A percentile compares a stretch with the other conserved stretches of the same genome.
Evolutionary conservation across 2,113 vertebrate genomes (phyloP).

Genomic region (Xiphophorus couchianus): DNA sequence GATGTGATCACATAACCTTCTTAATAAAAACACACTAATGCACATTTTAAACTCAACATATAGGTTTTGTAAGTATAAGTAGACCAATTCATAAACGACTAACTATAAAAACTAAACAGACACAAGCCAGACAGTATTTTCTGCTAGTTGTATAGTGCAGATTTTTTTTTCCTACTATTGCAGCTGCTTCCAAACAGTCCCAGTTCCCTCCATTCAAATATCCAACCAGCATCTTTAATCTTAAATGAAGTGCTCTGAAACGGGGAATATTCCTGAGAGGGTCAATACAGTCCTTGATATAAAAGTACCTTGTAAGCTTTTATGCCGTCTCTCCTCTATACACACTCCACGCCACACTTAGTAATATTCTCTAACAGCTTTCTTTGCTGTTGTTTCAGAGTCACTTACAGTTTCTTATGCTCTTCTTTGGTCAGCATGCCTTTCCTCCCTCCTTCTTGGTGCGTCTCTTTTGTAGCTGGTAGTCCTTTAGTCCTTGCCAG

Average conservation of each 20-base stretch:
- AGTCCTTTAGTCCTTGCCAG: constrained; percentile 62
- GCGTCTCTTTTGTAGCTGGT: constrained; percentile 39
- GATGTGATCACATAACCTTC: constrained; percentile 18
- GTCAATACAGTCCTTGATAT: constrained; percentile 14
- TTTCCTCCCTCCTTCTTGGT: constrained; percentile 20
- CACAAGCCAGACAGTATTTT: background rate
- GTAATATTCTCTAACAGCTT: constrained; percentile 34
- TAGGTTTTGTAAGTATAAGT: constrained; percentile 6
- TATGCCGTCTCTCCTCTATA: constrained; percentile 3
- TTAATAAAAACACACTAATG: constrained; percentile 8
- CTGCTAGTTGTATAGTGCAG: constrained; percentile 8
- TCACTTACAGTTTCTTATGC: constrained; percentile 57
- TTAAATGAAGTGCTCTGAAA: constrained; percentile 47
- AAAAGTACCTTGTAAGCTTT: constrained; percentile 23
- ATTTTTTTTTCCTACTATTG: constrained; percentile 22
- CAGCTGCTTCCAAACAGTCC: constrained; percentile 19
- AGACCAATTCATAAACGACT: background rate
- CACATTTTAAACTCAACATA: background rate
- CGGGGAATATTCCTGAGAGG: constrained; percentile 15
- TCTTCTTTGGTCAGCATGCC: constrained; percentile 41
- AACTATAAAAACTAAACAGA: constrained; percentile 3
- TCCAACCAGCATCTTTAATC: constrained; percentile 24
- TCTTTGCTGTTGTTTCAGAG: constrained; percentile 23
- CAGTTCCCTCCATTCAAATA: constrained; percentile 7
- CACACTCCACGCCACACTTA: constrained; percentile 32